Percentiles rank a stretch among this genome's conserved stretches.
Evolutionary conservation across 2,888 invertebrate genomes (phyloP).

Genomic region (Xestobium rufovillosum): DNA sequence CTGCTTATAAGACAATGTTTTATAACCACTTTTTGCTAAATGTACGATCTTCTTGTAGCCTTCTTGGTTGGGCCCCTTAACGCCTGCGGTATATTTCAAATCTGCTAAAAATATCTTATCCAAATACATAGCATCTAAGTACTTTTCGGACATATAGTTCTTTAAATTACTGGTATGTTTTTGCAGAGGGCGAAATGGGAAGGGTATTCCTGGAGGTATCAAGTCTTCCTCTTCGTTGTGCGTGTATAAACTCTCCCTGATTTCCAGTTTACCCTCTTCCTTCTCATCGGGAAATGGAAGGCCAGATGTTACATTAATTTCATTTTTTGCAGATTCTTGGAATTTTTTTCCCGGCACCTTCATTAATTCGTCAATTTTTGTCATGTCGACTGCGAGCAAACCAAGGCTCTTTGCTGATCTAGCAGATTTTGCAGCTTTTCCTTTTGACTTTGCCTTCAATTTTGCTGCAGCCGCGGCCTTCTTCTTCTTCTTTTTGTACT

Average conservation of each 20-base stretch:
- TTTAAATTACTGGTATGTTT: conserved; percentile 39
- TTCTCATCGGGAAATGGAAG: not conserved
- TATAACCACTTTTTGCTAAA: conserved; percentile 33
- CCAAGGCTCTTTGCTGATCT: not conserved
- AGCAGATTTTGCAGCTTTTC: not conserved
- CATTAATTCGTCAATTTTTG: conserved; percentile 5
- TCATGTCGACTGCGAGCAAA: conserved; percentile 3
- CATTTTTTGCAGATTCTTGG: conserved; percentile 4
- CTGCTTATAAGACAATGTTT: conserved; percentile 37
- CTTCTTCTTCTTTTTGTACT: conserved; percentile 27
- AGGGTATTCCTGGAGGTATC: conserved; percentile 30
- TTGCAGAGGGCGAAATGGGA: conserved; percentile 37
- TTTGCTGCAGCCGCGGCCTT: conserved; percentile 21
- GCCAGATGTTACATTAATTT: conserved; percentile 2
- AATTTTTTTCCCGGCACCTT: not conserved
- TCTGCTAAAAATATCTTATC: conserved; percentile 43
- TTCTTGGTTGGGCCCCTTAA: conserved; percentile 38
- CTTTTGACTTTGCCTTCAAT: conserved; percentile 10
- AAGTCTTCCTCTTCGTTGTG: conserved; percentile 28
- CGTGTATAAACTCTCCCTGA: conserved; percentile 35
- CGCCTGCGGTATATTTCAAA: conserved; percentile 32
- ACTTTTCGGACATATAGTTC: conserved; percentile 42
- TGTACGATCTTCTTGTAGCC: conserved; percentile 33
- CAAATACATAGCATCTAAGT: conserved; percentile 40
- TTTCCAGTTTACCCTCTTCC: conserved; percentile 20